Base-by-base conservation (phyloP, 30 jellyfish, hydroid and myxozoan genomes). In the Calvadosia cruxmelitensis region DNA sequence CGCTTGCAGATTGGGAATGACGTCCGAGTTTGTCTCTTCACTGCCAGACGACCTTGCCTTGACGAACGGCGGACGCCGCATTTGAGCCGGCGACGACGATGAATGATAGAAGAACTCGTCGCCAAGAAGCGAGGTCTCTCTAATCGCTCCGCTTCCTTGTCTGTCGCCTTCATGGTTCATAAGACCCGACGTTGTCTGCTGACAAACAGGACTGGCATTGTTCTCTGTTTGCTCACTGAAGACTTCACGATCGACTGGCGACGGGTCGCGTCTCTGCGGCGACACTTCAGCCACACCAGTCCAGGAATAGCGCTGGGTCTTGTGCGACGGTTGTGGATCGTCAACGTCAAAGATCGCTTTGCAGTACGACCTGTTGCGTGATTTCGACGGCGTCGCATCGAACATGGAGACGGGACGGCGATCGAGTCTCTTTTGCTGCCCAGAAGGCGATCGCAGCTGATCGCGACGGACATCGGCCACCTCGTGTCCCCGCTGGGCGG, bases 301-400 rank as follows among this genome's bases (percentile, higher is more conserved):
- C n/a, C n/a, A n/a, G n/a, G n/a, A n/a, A n/a, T n/a, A n/a, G n/a
- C n/a, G n/a, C n/a, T n/a, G n/a, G n/a, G n/a, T n/a, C n/a, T n/a
- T n/a, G n/a, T n/a, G n/a, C n/a, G n/a, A n/a, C n/a, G n/a, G n/a
- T n/a, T n/a, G 57, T 42, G 57, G 20, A 42, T 10, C 10, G 20
- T 42, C 30, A 27, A 33, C 63, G 20, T 73, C 71, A 34, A 64
- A 63, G 0, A 79, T 52, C 1, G 92, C 92, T 42, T 71, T 70
- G 52, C 64, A 71, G 65, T 70, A 79, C 16, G 92, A 79, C 48
- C 79, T 50, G 36, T 71, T 79, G 20, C 92, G 61, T 27, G 64
- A 52, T 10, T 34, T 50, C 25, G 23, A 49, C 1, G 30, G 68
- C 10, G 15, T n/a, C 66, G 28, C 72, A n/a, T 53, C 82, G 20